A percentile compares a stretch with the other conserved stretches of the same genome.
Conservation (phyloP, 1,140 invertebrate genomes). For the Zaprionus inermis region DNA sequence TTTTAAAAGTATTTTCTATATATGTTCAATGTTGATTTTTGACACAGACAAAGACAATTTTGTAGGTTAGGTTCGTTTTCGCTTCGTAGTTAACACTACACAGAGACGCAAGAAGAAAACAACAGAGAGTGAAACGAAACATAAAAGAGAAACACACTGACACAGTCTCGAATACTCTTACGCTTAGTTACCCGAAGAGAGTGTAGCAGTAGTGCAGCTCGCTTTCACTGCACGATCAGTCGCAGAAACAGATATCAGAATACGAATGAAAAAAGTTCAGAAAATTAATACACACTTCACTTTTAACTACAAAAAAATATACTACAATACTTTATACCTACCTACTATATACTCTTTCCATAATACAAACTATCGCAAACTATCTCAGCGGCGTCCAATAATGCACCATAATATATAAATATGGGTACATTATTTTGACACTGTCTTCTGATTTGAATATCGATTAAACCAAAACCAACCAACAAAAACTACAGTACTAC, state of each 20-base stretch:
- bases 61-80: constrained; percentile 37
- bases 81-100: constrained; percentile 44
- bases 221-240: constrained; percentile 38
- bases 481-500: constrained; percentile 53
- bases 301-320: constrained; percentile 37
- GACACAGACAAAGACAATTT: constrained; percentile 42
- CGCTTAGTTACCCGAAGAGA: constrained; percentile 25
- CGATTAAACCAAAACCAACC: constrained; percentile 64
- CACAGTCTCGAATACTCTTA: constrained; percentile 30
- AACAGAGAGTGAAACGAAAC: constrained; percentile 16
- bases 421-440: constrained; percentile 84
- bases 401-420: constrained; percentile 65
- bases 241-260: constrained; percentile 7
- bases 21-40: constrained; percentile 38
- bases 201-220: constrained; percentile 43
- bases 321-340: constrained; percentile 52
- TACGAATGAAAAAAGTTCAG: not conserved
- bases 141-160: constrained; percentile 13
- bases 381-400: constrained; percentile 79
- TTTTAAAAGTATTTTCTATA: constrained; percentile 29
- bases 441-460: constrained; percentile 84
- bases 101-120: constrained; percentile 9
- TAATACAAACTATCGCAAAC: constrained; percentile 81
- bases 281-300: constrained; percentile 49
- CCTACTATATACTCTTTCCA: constrained; percentile 72